Evolutionary conservation across 2,797 vertebrate species (phyloP).

Genomic region (Falco rusticolus): DNA sequence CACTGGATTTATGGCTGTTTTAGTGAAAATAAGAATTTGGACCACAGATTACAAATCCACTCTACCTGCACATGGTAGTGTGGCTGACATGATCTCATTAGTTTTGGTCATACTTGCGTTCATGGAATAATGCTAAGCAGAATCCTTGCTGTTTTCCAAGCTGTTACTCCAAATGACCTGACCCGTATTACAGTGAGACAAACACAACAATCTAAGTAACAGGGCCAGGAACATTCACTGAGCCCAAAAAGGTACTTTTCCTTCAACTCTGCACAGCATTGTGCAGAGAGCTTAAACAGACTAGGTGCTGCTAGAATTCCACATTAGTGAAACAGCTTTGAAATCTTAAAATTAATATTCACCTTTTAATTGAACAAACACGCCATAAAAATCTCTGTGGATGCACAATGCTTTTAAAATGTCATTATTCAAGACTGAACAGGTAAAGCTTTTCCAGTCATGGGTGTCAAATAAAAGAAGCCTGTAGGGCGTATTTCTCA

Average conservation of each 20-base stretch:
- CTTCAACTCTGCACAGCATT: background rate
- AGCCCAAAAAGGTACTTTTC: background rate
- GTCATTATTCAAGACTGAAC: conserved; percentile 19
- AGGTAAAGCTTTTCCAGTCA: conserved; percentile 1
- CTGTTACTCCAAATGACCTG: background rate
- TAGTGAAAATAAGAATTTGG: background rate
- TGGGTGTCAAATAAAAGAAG: background rate
- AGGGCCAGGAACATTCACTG: background rate
- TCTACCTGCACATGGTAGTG: background rate
- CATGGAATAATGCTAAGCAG: background rate
- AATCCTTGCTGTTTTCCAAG: background rate
- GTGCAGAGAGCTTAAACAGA: background rate
- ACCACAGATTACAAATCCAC: background rate
- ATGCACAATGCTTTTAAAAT: background rate
- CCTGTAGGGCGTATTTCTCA: conserved; percentile 15
- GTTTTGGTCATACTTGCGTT: background rate
- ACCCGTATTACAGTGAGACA: background rate
- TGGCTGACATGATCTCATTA: background rate
- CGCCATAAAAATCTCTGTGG: background rate
- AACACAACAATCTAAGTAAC: background rate
- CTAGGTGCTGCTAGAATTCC: background rate
- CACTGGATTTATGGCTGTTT: background rate
- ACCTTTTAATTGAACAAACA: background rate
- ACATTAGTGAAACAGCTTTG: background rate
- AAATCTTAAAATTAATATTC: background rate